Conservation (phyloP, 2,797 vertebrate genomes). For the Karalla daura region DNA sequence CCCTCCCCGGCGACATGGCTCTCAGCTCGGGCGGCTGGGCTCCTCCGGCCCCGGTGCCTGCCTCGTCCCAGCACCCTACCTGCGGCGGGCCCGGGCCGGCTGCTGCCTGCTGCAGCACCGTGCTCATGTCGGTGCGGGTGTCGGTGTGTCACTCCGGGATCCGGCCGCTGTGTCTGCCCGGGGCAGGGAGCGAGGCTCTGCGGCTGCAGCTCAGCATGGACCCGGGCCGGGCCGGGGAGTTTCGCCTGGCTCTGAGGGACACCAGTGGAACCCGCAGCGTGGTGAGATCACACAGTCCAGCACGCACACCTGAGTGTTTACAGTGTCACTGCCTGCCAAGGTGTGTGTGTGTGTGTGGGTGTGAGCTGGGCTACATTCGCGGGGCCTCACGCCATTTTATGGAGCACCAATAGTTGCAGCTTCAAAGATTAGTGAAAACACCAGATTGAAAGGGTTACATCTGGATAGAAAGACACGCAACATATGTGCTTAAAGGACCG, state of each 20-base stretch:
- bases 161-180: slow-evolving; percentile 76
- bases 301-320: slow-evolving; percentile 13
- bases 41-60: slow-evolving; percentile 67
- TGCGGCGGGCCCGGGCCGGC: slow-evolving; percentile 58
- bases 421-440: not conserved
- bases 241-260: slow-evolving; percentile 85
- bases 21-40: slow-evolving; percentile 79
- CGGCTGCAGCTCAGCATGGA: slow-evolving; percentile 90
- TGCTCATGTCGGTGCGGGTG: slow-evolving; percentile 89
- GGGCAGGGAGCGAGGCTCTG: slow-evolving; percentile 79
- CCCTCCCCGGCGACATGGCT: slow-evolving; percentile 76
- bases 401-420: not conserved
- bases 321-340: not conserved
- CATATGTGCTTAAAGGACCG: too few relatives aligned
- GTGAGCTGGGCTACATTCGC: not conserved
- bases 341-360: too few relatives aligned
- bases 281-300: too few relatives aligned
- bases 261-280: slow-evolving; percentile 79
- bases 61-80: slow-evolving; percentile 69
- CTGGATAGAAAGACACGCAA: not conserved
- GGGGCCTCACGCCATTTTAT: slow-evolving; percentile 53
- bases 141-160: slow-evolving; percentile 84
- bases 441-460: not conserved
- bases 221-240: slow-evolving; percentile 85
- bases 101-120: slow-evolving; percentile 77